Evolutionary conservation across 2,113 vertebrate genomes (phyloP), one percentile per base, ranked within the genome.

Genomic region (Hippocampus barbouri): DNA sequence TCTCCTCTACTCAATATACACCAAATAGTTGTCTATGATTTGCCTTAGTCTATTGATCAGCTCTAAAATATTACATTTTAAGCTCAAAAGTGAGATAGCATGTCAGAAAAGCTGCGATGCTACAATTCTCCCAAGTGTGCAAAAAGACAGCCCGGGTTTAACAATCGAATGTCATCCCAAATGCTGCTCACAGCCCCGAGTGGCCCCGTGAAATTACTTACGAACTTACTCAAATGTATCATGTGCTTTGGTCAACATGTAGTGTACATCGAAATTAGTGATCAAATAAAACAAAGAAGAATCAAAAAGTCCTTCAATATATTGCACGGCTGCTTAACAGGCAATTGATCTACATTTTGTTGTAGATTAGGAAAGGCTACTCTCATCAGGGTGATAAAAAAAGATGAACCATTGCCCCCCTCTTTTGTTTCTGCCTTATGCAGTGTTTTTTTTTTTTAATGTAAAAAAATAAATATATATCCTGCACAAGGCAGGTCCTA

Each of bases 401-500:
- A 34, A 16, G 14, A 60, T 4, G 61, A 68, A 0, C 2, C 56
- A 63, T 9, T 41, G 1, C 43, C 70, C 14, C 23, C 73, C 43
- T 30, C 20, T 8, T 25, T 41, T 66, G 18, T 45, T 30, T 73
- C 47, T 18, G 30, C 70, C 38, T 14, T 38, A 62, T 40, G 60
- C 65, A 74, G 71, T 76, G 70, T 38, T 69, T 75, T 56, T 79
- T 25, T 25, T 70, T 85, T 79, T 79, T 65, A 84, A 80, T 82
- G 73, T 83, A 69, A 63, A 73, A 49, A 78, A 77, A 34, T 34
- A 34, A 2, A 34, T 34, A 34, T 34, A 34, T 34, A 34, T 34
- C 30, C 30, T 16, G 77, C 78, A 81, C 82, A 75, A 79, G 69
- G 76, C 85, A 1, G 49, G 74, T 81, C 81, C 80, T 78, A 88